Base-by-base conservation (phyloP, 2,888 invertebrate genomes). In the Steromphala cineraria region DNA sequence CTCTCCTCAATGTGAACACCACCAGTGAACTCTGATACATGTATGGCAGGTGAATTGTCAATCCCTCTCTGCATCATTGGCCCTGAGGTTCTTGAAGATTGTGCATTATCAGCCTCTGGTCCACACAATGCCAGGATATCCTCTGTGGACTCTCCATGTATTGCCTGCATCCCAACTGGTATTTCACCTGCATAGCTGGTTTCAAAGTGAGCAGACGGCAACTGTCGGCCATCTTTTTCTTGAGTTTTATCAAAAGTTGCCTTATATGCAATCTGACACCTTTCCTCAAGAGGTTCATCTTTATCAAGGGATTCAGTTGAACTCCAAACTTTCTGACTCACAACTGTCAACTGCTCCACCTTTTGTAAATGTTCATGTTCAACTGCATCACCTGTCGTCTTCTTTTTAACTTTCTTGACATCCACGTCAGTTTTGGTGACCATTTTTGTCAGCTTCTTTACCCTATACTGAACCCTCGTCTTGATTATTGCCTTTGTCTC, bases 141-240 rank as follows among this genome's bases (percentile, higher is more conserved):
- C 21, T 75, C 75, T 46, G 71, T 36, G 36, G 36, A 36, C 40
- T 71, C 71, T 10, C 31, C 71, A 71, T 31, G 31, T 7, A 71
- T 21, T 36, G 36, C 36, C 17, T 19, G 56, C 19, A 24, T 56
- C 56, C 56, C 40, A 3, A 19, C n/a, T 8, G 71, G 71, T 36
- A 71, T 10, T n/a, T 36, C 71, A 40, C 31, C 36, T 40, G 28
- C 40, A 40, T 17, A 71, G 36, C 36, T 71, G n/a, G 71, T 71
- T 7, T 71, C 71, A 71, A 31, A 71, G 36, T 71, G 71, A 71
- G 71, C 31, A 71, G 71, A 71, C 71, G 71, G 71, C 40, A 71
- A 36, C 36, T 71, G 36, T 5, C 40, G 40, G 28, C 71, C 71
- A 71, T 71, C 71, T 71, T 71, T 71, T 31, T 71, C 71, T n/a